Percentiles rank a stretch among this genome's conserved stretches.
phyloP scores from a whole-genome alignment of 2,888 invertebrate genomes.

The Malacosoma neustria region DNA sequence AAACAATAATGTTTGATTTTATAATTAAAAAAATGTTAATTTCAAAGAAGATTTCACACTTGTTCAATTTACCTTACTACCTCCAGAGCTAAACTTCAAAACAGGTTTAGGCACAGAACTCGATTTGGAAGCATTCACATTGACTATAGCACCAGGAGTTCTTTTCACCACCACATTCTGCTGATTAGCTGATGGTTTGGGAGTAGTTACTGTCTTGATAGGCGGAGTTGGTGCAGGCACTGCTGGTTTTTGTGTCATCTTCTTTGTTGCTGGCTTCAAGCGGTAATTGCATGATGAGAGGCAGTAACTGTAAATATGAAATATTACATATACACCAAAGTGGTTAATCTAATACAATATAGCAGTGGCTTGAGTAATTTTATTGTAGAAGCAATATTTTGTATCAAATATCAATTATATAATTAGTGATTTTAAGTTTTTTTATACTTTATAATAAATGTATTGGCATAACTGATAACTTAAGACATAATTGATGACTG shows the following conservation, averaged over 20 bases:
- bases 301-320: constrained; percentile 80
- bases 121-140: constrained; percentile 77
- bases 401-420: too few relatives aligned
- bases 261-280: constrained; percentile 74
- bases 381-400: too few relatives aligned
- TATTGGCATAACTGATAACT: too few relatives aligned
- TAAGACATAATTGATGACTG: too few relatives aligned
- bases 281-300: constrained; percentile 88
- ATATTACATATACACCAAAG: too few relatives aligned
- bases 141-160: constrained; percentile 58
- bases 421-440: too few relatives aligned
- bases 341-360: too few relatives aligned
- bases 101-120: constrained; percentile 85
- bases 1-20: too few relatives aligned
- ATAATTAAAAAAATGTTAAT: background rate
- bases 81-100: constrained; percentile 78
- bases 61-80: constrained; percentile 43
- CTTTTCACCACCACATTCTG: constrained; percentile 70
- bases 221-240: constrained; percentile 33
- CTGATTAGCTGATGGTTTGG: constrained; percentile 48
- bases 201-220: constrained; percentile 44
- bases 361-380: too few relatives aligned
- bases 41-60: background rate
- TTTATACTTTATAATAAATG: too few relatives aligned
- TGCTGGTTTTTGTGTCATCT: constrained; percentile 42